Conservation (phyloP, 1,140 invertebrate species). For the Lineus longissimus region DNA sequence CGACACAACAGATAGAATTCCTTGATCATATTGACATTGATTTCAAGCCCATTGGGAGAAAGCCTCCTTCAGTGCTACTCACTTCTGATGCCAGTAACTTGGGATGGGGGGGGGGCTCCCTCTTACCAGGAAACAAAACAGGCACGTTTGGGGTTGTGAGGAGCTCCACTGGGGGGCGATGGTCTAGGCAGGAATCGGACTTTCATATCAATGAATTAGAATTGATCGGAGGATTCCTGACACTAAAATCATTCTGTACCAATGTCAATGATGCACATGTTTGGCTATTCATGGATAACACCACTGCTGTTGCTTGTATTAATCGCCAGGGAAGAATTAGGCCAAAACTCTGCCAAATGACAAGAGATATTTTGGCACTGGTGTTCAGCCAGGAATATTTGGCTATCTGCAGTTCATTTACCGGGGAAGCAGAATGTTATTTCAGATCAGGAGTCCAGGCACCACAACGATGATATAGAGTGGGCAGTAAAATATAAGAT, state of each 20-base stretch:
- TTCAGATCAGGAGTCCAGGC: background rate
- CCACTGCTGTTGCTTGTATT: constrained; percentile 11
- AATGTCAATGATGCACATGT: constrained; percentile 9
- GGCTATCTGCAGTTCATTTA: background rate
- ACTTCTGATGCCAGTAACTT: constrained; percentile 5
- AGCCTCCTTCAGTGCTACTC: background rate
- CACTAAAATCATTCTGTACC: background rate
- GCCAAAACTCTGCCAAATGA: background rate
- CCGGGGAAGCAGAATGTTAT: background rate
- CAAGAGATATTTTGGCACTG: constrained; percentile 8
- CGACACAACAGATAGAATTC: constrained; percentile 18
- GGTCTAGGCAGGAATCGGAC: background rate
- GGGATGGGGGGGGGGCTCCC: too few species aligned
- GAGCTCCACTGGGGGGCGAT: constrained; percentile 8
- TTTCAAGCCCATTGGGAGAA: constrained; percentile 1
- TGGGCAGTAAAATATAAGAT: background rate
- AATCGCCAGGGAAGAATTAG: constrained; percentile 13
- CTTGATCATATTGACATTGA: constrained; percentile 17
- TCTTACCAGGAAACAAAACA: too few species aligned
- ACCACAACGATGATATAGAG: background rate
- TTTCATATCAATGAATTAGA: constrained; percentile 18
- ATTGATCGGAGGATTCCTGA: constrained; percentile 10
- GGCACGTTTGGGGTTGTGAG: background rate
- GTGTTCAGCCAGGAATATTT: background rate
- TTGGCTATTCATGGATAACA: constrained; percentile 12